phyloP scores from a whole-genome alignment of 2,888 invertebrate species.

The Rhorus exstirpatorius region DNA sequence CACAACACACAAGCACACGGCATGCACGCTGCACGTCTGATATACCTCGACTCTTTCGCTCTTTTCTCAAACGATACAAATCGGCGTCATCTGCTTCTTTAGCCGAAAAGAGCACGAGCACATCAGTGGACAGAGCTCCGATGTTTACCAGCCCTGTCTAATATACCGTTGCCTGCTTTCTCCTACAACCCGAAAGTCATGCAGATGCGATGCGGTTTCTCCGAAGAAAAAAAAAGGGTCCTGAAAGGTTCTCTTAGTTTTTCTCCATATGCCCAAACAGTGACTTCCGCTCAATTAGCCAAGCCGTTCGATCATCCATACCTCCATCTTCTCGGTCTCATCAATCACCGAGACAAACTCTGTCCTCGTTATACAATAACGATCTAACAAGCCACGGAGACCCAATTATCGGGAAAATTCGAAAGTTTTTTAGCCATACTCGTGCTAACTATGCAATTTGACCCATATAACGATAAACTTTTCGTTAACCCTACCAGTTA shows the following conservation, averaged over 20 bases:
- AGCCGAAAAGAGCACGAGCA: slow-evolving; percentile 16
- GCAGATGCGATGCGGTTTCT: slow-evolving; percentile 69
- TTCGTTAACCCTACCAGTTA: no score
- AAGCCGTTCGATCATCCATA: slow-evolving; percentile 70
- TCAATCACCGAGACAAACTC: slow-evolving; percentile 69
- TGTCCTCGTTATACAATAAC: slow-evolving; percentile 64
- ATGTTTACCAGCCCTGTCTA: slow-evolving; percentile 13
- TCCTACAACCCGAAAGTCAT: slow-evolving; percentile 61
- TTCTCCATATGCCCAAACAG: slow-evolving; percentile 35
- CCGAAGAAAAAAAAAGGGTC: slow-evolving; percentile 55
- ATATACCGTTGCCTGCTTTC: slow-evolving; percentile 22
- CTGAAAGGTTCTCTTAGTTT: slow-evolving; percentile 37
- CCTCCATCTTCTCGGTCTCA: slow-evolving; percentile 56
- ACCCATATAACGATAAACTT: slow-evolving; percentile 25
- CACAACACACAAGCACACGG: slow-evolving; percentile 17
- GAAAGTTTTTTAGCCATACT: slow-evolving; percentile 21
- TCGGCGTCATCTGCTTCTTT: slow-evolving; percentile 71
- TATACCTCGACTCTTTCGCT: slow-evolving; percentile 46
- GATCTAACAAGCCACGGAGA: slow-evolving; percentile 29
- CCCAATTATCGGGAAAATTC: slow-evolving; percentile 59
- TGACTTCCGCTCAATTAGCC: slow-evolving; percentile 74
- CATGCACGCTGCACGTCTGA: slow-evolving; percentile 41
- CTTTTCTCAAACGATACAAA: slow-evolving; percentile 60
- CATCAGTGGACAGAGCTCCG: slow-evolving; percentile 5
- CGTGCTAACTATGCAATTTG: background rate